Evolutionary conservation across 2,888 invertebrate genomes (phyloP).

Genomic region (Conops quadrifasciatus): DNA sequence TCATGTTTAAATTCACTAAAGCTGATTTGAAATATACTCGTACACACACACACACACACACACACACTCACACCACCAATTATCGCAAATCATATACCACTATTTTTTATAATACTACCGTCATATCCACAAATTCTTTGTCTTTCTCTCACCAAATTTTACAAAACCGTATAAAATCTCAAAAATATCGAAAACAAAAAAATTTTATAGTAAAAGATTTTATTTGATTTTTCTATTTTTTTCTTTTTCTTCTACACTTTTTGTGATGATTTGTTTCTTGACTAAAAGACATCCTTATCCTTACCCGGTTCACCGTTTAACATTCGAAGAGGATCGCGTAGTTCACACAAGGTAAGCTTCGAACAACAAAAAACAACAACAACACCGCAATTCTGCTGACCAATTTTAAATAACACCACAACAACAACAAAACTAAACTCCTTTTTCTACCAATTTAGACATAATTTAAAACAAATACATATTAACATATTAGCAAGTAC

Average conservation of each 20-base stretch:
- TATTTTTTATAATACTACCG: conserved; percentile 1
- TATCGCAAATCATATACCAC: too few species aligned
- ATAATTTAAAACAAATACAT: too few species aligned
- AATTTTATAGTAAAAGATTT: conserved; percentile 42
- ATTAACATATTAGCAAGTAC: too few species aligned
- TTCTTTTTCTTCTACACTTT: conserved; percentile 47
- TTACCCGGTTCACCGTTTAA: conserved; percentile 97
- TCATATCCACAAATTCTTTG: not conserved
- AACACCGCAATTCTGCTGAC: not conserved
- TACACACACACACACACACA: conserved; percentile 22
- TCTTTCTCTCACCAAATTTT: conserved; percentile 20
- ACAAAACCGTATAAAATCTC: conserved; percentile 22
- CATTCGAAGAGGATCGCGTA: conserved; percentile 86
- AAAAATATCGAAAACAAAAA: conserved; percentile 14
- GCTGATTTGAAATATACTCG: conserved; percentile 12
- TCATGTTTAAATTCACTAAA: too few species aligned
- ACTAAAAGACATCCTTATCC: conserved; percentile 87
- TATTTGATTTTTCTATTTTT: conserved; percentile 56
- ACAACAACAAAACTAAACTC: conserved; percentile 1
- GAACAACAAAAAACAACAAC: conserved; percentile 30
- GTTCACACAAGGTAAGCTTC: conserved; percentile 77
- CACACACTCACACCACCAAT: not conserved
- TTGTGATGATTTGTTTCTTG: conserved; percentile 50
- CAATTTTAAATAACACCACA: too few species aligned
- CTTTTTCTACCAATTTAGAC: too few species aligned